Evolutionary conservation across 2,888 invertebrate species (phyloP).

Genomic region (Anorthoa munda): DNA sequence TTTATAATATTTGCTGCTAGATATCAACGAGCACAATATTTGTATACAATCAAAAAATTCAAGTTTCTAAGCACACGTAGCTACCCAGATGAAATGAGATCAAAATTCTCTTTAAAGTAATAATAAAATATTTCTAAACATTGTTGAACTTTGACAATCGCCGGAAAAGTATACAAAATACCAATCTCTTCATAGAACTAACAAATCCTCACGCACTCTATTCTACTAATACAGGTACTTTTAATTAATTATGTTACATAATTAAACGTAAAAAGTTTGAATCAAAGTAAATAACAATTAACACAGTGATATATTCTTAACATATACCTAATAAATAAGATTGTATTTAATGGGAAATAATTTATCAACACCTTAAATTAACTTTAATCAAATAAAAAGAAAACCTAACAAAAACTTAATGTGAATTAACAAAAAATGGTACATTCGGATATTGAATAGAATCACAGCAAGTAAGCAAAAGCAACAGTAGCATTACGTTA

Average conservation of each 20-base stretch:
- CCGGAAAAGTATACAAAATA: constrained; percentile 77
- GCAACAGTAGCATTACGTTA: constrained; percentile 83
- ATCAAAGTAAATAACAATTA: constrained; percentile 56
- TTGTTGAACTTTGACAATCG: constrained; percentile 70
- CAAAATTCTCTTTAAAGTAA: constrained; percentile 67
- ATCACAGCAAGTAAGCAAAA: constrained; percentile 87
- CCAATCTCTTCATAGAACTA: constrained; percentile 69
- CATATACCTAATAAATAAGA: constrained; percentile 51
- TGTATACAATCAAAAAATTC: constrained; percentile 72
- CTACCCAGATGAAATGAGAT: constrained; percentile 76
- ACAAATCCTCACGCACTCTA: constrained; percentile 57
- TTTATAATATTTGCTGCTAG: constrained; percentile 69
- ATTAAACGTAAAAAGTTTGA: constrained; percentile 41
- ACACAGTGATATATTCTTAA: constrained; percentile 53
- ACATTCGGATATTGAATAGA: constrained; percentile 68
- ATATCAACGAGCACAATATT: constrained; percentile 66
- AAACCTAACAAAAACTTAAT: constrained; percentile 65
- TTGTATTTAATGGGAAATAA: constrained; percentile 34
- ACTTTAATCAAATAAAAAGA: constrained; percentile 58
- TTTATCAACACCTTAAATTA: constrained; percentile 52
- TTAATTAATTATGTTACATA: constrained; percentile 55
- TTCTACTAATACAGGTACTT: constrained; percentile 65
- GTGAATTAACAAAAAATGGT: constrained; percentile 64
- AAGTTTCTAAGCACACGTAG: constrained; percentile 63
- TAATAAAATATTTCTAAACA: constrained; percentile 55